phyloP scores from a whole-genome alignment of 2,797 vertebrate species.

The Rhynchonycteris naso region DNA sequence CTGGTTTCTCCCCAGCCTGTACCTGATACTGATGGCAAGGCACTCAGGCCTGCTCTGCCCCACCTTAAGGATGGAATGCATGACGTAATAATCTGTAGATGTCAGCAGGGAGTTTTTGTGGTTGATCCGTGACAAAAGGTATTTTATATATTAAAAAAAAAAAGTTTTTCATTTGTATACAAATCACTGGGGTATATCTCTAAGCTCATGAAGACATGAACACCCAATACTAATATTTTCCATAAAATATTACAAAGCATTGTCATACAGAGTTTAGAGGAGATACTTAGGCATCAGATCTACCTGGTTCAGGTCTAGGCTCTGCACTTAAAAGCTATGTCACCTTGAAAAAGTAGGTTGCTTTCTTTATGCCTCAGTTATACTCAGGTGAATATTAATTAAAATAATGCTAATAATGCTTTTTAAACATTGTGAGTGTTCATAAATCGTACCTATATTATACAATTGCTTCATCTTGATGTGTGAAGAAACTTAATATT shows the following conservation, averaged over 20 bases:
- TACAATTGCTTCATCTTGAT: not conserved
- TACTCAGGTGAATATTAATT: not conserved
- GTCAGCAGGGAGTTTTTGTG: constrained; percentile 35
- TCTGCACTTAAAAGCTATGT: not conserved
- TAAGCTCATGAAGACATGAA: not conserved
- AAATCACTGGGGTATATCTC: not conserved
- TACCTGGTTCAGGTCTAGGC: not conserved
- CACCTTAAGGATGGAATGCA: not conserved
- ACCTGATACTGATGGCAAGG: not conserved
- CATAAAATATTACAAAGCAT: not conserved
- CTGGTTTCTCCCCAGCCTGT: not conserved
- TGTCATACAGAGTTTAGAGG: not conserved
- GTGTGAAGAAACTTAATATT: constrained; percentile 4
- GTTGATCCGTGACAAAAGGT: not conserved
- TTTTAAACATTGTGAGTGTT: not conserved
- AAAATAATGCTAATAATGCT: not conserved
- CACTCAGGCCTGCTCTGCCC: not conserved
- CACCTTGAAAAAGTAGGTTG: not conserved
- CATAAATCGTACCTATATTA: not conserved
- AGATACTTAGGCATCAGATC: not conserved
- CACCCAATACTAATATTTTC: not conserved
- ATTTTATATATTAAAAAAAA: not conserved
- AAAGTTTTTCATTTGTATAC: not conserved
- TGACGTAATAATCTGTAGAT: constrained; percentile 37
- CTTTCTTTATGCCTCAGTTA: not conserved